A percentile compares a stretch with the other conserved stretches of the same genome.
These are phyloP conservation scores for Heterochromis multidens DNA, from an alignment of 2,113 vertebrate species.

Conservation along the genomic window DNA sequence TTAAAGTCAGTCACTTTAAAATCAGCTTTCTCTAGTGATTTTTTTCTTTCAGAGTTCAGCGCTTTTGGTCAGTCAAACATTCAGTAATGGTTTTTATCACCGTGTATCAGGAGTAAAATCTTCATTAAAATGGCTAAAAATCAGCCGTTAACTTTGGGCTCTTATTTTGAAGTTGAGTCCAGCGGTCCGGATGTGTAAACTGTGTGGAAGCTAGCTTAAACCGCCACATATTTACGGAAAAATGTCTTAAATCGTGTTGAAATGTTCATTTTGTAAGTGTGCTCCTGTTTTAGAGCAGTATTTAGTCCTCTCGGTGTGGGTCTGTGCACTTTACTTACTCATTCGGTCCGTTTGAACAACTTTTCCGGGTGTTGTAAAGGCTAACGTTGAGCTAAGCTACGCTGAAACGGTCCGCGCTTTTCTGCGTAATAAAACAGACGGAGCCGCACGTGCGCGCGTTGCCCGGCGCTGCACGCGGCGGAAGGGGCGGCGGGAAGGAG, in stretches of 20 bases:
- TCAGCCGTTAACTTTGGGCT: neutral
- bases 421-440: too few species aligned
- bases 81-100: too few species aligned
- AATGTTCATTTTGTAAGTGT: fast-evolving
- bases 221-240: fast-evolving
- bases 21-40: neutral
- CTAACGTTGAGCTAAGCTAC: neutral
- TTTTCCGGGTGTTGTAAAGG: neutral
- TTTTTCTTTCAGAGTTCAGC: neutral
- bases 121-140: neutral
- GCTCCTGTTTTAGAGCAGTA: neutral
- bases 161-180: neutral
- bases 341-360: neutral
- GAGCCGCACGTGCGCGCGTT: neutral
- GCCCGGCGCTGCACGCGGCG: neutral
- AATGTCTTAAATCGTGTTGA: neutral
- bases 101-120: neutral
- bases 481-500: constrained; percentile 48
- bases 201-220: neutral
- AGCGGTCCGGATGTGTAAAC: neutral
- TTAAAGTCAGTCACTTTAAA: too few species aligned
- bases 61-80: neutral
- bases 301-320: neutral
- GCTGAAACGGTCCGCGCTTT: too few species aligned
- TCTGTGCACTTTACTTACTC: neutral